Conservation (phyloP, 2,113 vertebrate genomes). For the Neolamprologus hecqui region DNA sequence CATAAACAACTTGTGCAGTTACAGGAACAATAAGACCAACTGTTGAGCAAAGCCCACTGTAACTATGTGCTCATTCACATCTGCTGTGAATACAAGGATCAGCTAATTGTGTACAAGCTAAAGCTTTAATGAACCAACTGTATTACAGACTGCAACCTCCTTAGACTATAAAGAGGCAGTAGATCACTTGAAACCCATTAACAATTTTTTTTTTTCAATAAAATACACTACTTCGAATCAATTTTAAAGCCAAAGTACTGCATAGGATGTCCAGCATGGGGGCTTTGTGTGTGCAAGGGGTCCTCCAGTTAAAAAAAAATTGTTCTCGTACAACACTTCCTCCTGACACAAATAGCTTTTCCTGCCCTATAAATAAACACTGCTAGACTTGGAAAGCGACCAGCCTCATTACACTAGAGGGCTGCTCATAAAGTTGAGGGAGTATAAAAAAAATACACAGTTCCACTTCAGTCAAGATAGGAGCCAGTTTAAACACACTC, state of each 20-base stretch:
- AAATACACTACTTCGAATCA: neutral
- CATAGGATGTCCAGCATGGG: neutral
- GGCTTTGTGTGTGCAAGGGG: conserved; percentile 2
- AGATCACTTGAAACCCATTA: neutral
- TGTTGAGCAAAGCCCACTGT: neutral
- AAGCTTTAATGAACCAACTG: neutral
- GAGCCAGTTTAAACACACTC: neutral
- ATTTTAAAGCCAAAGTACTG: neutral
- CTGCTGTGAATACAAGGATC: neutral
- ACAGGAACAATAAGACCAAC: neutral
- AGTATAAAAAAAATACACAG: neutral
- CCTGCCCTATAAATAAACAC: conserved; percentile 62
- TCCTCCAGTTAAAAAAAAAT: conserved; percentile 43
- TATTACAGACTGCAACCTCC: neutral
- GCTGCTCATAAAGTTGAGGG: conserved; percentile 28
- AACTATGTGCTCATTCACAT: neutral
- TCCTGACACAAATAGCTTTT: conserved; percentile 58
- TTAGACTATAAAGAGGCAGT: neutral
- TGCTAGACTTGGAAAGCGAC: conserved; percentile 41
- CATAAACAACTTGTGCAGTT: neutral
- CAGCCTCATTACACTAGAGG: conserved; percentile 19
- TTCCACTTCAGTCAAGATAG: neutral
- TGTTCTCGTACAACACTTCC: conserved; percentile 46
- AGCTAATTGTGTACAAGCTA: neutral
- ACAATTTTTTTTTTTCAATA: neutral